phyloP scores from a whole-genome alignment of 2,888 invertebrate species.

The Tetranychus truncatus region DNA sequence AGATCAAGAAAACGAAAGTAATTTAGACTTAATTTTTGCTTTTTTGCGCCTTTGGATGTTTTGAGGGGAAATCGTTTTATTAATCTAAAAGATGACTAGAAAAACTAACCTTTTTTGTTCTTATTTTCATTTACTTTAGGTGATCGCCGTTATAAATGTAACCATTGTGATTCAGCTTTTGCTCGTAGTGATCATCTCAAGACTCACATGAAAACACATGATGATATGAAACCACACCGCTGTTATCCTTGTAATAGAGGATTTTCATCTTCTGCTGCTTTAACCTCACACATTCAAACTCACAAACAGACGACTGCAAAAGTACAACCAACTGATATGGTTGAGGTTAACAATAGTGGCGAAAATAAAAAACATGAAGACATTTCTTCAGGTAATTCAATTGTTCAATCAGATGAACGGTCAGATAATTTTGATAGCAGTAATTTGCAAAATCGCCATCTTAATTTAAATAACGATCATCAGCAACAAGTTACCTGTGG shows the following conservation, averaged over 20 bases:
- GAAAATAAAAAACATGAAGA: not conserved
- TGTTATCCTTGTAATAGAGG: slow-evolving; percentile 76
- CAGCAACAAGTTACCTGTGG: slow-evolving; percentile 15
- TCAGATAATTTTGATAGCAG: no score
- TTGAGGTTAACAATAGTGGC: not conserved
- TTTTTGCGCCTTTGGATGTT: slow-evolving; percentile 29
- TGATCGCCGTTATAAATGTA: slow-evolving; percentile 71
- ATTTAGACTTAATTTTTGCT: not conserved
- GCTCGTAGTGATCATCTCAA: slow-evolving; percentile 82
- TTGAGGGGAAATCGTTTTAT: no score
- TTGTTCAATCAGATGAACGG: no score
- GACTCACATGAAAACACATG: slow-evolving; percentile 87
- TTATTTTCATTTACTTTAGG: slow-evolving; percentile 30
- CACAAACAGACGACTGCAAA: slow-evolving; percentile 20
- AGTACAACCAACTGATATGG: no score
- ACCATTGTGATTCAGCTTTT: slow-evolving; percentile 76
- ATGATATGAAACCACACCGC: slow-evolving; percentile 77
- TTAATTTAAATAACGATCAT: not conserved
- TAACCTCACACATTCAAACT: slow-evolving; percentile 70
- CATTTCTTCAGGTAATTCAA: no score
- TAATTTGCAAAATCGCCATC: no score
- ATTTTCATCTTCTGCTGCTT: slow-evolving; percentile 67
- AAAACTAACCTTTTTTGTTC: not conserved
- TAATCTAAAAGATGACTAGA: not conserved
- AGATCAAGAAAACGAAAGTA: no score